Evolutionary conservation across 2,888 invertebrate genomes (phyloP).

Genomic region (Papilio protenor): DNA sequence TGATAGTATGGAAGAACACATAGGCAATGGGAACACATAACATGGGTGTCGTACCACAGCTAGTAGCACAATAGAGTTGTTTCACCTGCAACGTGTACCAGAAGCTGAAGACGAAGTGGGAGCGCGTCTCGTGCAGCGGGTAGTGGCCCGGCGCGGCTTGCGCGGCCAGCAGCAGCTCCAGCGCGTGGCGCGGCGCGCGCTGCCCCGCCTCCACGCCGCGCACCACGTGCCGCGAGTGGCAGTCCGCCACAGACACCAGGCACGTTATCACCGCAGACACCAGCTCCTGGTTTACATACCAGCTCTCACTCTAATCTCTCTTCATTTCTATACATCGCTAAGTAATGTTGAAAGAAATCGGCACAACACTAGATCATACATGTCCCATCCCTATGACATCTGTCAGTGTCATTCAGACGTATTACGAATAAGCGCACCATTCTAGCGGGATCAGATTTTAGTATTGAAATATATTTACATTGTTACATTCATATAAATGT

Average conservation of each 20-base stretch:
- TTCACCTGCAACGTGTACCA: constrained; percentile 95
- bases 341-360: no score
- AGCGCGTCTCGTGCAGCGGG: constrained; percentile 94
- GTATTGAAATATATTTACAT: no score
- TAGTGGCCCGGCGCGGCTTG: constrained; percentile 92
- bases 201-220: constrained; percentile 58
- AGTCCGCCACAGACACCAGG: constrained; percentile 88
- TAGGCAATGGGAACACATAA: no score
- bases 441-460: no score
- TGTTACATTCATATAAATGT: no score
- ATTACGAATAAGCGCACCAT: no score
- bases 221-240: constrained; percentile 85
- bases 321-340: not conserved
- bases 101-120: constrained; percentile 93
- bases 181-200: constrained; percentile 58
- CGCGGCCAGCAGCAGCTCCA: constrained; percentile 90
- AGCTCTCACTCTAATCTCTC: not conserved
- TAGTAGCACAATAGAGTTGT: no score
- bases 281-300: constrained; percentile 83
- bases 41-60: no score
- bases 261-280: constrained; percentile 87
- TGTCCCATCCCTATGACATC: no score
- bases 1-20: no score
- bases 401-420: no score
- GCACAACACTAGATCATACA: no score